Evolutionary conservation across 2,888 invertebrate species (phyloP), one percentile per base, ranked within the genome.

Genomic region (Athalia rosae): DNA sequence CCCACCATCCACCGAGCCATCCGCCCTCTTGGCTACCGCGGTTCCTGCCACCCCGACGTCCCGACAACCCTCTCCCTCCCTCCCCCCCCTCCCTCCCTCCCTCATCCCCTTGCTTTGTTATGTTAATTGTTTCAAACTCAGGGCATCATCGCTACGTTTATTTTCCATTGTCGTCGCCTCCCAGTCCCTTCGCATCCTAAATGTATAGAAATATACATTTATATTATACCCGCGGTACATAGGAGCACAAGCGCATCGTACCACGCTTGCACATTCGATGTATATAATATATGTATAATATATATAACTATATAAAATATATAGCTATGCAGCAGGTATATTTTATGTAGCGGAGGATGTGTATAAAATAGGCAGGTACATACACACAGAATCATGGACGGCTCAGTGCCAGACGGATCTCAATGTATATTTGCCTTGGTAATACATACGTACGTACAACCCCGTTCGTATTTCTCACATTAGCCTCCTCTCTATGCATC

Each of bases 111-210:
- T 81, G 86, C 87, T 87, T 89, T 88, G 87, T 88, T 87, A 88
- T 88, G 88, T 88, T 89, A 88, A 89, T 89, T 89, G 88, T 89
- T 89, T 88, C 85, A 87, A 88, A 89, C 88, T 88, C 86, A 78
- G 81, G 84, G 85, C 86, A 87, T 88, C 87, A 87, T 87, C 84
- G 86, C 87, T 83, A 83, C 86, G 88, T 88, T 88, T 88, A 87
- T 88, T 87, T 88, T 86, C 87, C 85, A 86, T 87, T 86, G 86
- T 83, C 77, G 62, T 77, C 77, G 62, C 77, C 73, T 73, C 61
- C 56, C 47, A 43, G 9, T n/a, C 64, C 64, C 76, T 56, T 64
- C 13, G 41, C 47, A 43, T 63, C 41, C 47, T 61, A 11, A 5
- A 15, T 47, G 13, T 13, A 45, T 11, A 9, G 13, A 28, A 15